phyloP scores from a whole-genome alignment of 2,797 vertebrate genomes.

The Myiothlypis coronata region DNA sequence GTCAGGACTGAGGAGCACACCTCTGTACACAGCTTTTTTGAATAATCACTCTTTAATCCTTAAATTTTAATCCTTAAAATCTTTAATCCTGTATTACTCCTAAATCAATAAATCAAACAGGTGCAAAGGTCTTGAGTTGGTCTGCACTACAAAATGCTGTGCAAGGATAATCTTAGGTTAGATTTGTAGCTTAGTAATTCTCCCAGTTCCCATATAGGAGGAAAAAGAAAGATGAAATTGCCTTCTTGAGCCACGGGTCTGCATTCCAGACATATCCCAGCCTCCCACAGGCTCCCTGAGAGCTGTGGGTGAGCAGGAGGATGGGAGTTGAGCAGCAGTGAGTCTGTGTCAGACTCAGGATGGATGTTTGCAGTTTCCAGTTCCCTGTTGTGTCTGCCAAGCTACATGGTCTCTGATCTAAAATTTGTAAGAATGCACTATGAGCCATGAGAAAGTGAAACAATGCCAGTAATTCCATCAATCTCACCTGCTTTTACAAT shows the following conservation, averaged over 20 bases:
- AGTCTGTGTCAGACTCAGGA: neutral
- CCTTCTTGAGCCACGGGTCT: neutral
- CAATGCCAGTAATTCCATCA: neutral
- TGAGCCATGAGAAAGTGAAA: neutral
- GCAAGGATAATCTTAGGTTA: neutral
- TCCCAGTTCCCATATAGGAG: neutral
- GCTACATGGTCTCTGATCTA: neutral
- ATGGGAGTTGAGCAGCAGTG: neutral
- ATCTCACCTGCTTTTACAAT: neutral
- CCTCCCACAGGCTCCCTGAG: neutral
- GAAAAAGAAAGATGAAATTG: neutral
- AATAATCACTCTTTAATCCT: neutral
- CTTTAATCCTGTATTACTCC: neutral
- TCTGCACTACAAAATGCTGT: neutral
- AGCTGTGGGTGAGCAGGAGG: neutral
- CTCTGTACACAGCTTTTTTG: neutral
- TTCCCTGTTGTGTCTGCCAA: neutral
- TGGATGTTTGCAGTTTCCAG: neutral
- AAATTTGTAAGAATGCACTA: neutral
- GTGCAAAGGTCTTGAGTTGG: neutral
- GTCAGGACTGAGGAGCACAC: neutral
- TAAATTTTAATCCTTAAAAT: too few relatives aligned
- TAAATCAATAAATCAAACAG: neutral
- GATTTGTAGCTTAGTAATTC: neutral
- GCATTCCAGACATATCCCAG: constrained; percentile 14